These are phyloP conservation scores for Catocala sponsa DNA, from an alignment of 2,888 invertebrate genomes.

Conservation along the genomic window DNA sequence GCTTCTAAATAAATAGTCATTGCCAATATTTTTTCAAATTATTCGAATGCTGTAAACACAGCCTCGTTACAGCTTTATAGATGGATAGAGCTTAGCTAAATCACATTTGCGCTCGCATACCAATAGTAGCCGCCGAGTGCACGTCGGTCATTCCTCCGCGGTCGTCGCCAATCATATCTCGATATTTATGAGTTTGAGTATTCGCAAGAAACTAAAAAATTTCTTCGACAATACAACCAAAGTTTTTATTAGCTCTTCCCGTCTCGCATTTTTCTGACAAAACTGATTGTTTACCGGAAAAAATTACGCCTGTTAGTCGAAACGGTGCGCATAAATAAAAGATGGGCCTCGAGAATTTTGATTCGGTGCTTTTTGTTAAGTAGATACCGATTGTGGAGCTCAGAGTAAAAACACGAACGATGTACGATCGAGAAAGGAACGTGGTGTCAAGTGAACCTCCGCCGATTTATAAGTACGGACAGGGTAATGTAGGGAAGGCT, in stretches of 20 bases:
- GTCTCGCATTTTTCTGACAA: slow-evolving; percentile 86
- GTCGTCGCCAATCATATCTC: slow-evolving; percentile 75
- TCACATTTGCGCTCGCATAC: background rate
- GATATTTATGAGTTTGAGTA: slow-evolving; percentile 73
- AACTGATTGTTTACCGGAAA: slow-evolving; percentile 88
- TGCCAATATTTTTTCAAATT: no score
- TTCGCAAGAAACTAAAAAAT: slow-evolving; percentile 69
- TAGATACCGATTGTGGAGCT: slow-evolving; percentile 74
- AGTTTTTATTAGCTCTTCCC: slow-evolving; percentile 84
- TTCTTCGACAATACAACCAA: slow-evolving; percentile 66
- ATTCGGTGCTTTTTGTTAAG: slow-evolving; percentile 80
- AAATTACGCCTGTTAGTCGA: slow-evolving; percentile 87
- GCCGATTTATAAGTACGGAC: slow-evolving; percentile 66
- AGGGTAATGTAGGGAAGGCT: no score
- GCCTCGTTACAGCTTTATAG: no score
- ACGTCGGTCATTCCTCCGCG: slow-evolving; percentile 61
- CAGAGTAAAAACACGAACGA: slow-evolving; percentile 69
- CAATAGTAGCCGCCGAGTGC: slow-evolving; percentile 24
- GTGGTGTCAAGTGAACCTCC: slow-evolving; percentile 70
- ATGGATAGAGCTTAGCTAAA: background rate
- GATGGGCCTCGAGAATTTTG: slow-evolving; percentile 84
- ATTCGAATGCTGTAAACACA: no score
- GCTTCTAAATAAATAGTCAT: no score
- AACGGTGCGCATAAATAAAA: slow-evolving; percentile 84
- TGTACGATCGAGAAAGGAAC: slow-evolving; percentile 74